Evolutionary conservation across 2,113 vertebrate species (phyloP).

Genomic region (Lepidothrix coronata): DNA sequence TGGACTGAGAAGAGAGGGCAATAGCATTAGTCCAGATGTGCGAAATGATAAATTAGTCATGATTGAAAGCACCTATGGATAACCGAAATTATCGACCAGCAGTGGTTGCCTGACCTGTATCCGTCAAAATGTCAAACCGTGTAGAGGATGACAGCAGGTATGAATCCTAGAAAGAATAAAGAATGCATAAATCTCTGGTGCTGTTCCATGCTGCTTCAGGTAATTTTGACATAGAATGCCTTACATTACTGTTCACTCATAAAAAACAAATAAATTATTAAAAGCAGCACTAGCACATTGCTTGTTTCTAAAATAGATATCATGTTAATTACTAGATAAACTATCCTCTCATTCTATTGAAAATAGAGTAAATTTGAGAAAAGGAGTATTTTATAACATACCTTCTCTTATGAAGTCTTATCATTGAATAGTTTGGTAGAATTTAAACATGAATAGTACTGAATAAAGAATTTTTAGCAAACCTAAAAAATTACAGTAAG

Average conservation of each 20-base stretch:
- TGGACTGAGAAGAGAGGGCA: not conserved
- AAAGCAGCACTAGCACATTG: not conserved
- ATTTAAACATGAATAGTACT: not conserved
- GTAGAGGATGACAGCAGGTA: conserved; percentile 37
- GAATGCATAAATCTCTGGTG: conserved; percentile 34
- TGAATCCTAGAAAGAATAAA: not conserved
- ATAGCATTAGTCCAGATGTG: not conserved
- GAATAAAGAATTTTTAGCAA: not conserved
- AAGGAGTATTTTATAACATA: not conserved
- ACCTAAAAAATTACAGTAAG: not conserved
- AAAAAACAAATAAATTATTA: not conserved
- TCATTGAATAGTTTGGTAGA: not conserved
- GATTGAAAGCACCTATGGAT: conserved; percentile 21
- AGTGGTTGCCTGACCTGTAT: conserved; percentile 54
- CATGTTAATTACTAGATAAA: not conserved
- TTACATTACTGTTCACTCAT: not conserved
- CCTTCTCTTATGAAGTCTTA: not conserved
- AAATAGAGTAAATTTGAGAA: not conserved
- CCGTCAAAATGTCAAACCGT: conserved; percentile 60
- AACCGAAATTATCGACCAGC: conserved; percentile 59
- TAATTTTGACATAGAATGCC: not conserved
- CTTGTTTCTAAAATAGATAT: not conserved
- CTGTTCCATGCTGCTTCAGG: not conserved
- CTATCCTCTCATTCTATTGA: not conserved
- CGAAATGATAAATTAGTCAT: conserved; percentile 36